These are phyloP conservation scores for Charina bottae DNA, from an alignment of 2,113 vertebrate genomes.

Conservation along the genomic window DNA sequence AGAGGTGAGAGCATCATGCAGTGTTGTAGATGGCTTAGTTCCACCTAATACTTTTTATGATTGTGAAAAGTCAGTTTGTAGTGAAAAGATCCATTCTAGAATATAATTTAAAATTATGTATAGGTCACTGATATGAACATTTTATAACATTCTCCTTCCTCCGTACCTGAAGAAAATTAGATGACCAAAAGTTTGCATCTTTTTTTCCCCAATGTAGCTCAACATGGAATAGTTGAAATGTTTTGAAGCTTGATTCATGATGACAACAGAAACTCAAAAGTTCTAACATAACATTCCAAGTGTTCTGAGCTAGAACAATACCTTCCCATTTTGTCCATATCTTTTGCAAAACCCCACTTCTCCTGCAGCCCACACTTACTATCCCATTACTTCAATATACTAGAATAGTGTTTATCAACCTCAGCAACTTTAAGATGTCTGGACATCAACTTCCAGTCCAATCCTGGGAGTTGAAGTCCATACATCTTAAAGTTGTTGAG, in stretches of 20 bases:
- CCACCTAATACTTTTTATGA: neutral
- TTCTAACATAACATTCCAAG: neutral
- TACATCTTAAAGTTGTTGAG: neutral
- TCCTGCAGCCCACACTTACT: neutral
- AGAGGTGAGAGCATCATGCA: neutral
- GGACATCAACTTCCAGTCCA: neutral
- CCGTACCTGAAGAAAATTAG: neutral
- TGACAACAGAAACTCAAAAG: neutral
- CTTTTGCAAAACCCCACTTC: neutral
- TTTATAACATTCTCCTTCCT: neutral
- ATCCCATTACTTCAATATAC: neutral
- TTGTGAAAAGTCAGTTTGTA: neutral
- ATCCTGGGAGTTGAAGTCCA: neutral
- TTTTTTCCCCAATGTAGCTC: neutral
- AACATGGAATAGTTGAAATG: neutral
- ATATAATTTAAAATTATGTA: neutral
- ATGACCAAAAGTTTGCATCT: neutral
- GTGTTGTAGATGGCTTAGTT: neutral
- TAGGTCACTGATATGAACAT: neutral
- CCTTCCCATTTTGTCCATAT: neutral
- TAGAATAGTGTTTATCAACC: neutral
- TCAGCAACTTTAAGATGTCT: neutral
- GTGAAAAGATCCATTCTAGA: neutral
- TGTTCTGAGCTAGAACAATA: neutral
- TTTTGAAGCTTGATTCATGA: neutral